phyloP scores from a whole-genome alignment of 2,113 vertebrate species.

The Pterophyllum scalare region DNA sequence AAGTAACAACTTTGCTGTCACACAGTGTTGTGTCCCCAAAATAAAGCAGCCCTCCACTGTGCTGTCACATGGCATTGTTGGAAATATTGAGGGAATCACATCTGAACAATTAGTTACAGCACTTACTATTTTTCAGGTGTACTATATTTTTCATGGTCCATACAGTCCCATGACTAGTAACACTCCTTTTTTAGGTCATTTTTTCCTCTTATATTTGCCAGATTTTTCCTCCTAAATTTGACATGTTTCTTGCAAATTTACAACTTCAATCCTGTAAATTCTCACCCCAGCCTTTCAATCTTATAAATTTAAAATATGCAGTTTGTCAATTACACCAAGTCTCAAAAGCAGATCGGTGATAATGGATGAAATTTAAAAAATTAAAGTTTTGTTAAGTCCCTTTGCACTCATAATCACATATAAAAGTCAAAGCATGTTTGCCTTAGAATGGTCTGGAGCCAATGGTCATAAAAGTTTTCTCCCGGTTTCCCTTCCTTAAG shows the following conservation, averaged over 20 bases:
- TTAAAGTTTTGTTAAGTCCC: accelerated
- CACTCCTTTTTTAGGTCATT: not conserved
- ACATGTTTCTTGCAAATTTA: not conserved
- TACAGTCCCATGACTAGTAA: not conserved
- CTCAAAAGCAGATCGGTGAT: not conserved
- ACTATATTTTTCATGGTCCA: not conserved
- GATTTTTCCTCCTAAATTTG: not conserved
- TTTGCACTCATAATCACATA: no score
- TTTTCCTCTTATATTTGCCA: not conserved
- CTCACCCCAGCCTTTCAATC: no score
- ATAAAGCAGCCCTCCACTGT: not conserved
- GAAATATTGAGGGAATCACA: not conserved
- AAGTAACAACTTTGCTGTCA: not conserved
- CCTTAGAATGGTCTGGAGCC: no score
- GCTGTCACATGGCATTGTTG: not conserved
- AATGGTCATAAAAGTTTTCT: no score
- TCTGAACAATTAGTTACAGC: not conserved
- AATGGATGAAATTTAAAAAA: not conserved
- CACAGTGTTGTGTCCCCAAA: not conserved
- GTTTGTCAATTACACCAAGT: not conserved
- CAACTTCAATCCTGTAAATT: not conserved
- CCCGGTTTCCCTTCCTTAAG: no score
- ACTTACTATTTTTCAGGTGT: not conserved
- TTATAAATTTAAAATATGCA: not conserved
- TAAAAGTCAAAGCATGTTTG: not conserved